Base-by-base conservation (phyloP, 2,113 vertebrate species). In the Orientallactaga bullata region DNA sequence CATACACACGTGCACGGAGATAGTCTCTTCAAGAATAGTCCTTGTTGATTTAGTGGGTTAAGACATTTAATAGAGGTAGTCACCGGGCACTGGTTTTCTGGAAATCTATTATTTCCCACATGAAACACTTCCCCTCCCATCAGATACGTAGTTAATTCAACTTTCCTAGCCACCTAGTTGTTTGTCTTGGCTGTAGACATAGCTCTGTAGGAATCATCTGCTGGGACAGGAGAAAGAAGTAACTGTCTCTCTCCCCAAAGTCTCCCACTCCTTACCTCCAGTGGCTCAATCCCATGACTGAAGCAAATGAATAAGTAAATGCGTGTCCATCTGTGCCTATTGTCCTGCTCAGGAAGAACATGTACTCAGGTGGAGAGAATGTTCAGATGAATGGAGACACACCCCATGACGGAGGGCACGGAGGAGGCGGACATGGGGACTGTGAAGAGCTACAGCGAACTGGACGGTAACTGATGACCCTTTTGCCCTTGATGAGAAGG, bases 331-430 rank as follows among this genome's bases (percentile, higher is more conserved):
- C 58, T 66, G 37, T 81, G 32, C 1, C 71, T 97, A 18, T 60
- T 89, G 84, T 95, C 81, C 94, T 88, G 10, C 82, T 89, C 85
- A 99, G 99, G 97, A 99, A 99, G 97, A 99, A 99, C 97, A 99
- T 99, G 99, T 99, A 99, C 76, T 98, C 99, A 0, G 99, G 99
- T 69, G 99, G 98, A 8, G 99, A 99, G 30, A 98, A 98, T 12
- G 32, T 98, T 0, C 99, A 99, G 97, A 99, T 99, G 99, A 99
- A 99, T 4, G 99, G 99, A 73, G 99, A 99, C 93, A 99, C 98
- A 0, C 99, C 99, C 73, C 99, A 99, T 0, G 99, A 99, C 0
- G 99, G 98, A 32, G 99, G 99, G 0, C 98, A 99, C 0, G 99
- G 99, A 26, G 98, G 98, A 21, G 99, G 99, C 0, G 99, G 99